Evolutionary conservation across 2,888 invertebrate species (phyloP), one percentile per base, ranked within the genome.

Genomic region (Pyralis farinalis): DNA sequence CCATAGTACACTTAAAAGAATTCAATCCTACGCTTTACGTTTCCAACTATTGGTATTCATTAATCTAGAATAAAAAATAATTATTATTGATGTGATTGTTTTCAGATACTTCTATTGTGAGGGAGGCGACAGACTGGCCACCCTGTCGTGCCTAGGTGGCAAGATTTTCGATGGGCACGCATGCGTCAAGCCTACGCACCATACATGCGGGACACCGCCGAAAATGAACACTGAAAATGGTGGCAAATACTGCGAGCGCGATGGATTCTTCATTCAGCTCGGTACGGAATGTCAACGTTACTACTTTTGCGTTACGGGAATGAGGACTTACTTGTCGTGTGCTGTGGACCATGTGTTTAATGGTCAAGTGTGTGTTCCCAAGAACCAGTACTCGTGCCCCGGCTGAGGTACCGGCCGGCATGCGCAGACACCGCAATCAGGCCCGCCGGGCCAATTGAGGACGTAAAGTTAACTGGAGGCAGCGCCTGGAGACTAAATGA

Each of bases 91-190:
- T n/a, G 27, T 12, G 1, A 7, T 10, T 28, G 22, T 65, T 70
- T 77, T 48, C 62, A 87, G 88, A 55, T 92, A 92, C 62, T 91
- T 90, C 58, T 92, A 90, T 71, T 92, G 92, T 67, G 83, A 90
- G 47, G 86, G 90, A 25, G 88, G 87, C 0, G 91, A 91, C 53
- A 83, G 90, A 10, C 69, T 91, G 9, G 87, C 89, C 1, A 90
- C 91, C 0, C 60, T 91, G 1, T 89, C 90, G 0, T 92, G 92
- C 45, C 80, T 88, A 8, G 90, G 88, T 7, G 90, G 85, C 16
- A 90, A 91, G 58, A 82, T 91, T 37, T 92, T 91, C 67, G 91
- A 92, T 72, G 91, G 91, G 0, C 84, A 86, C 36, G 82, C 90
- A 12, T 92, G 92, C 61, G 90, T 91, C 8, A 77, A 79, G 16